Conservation (phyloP, 2,888 invertebrate species). For the Erebia palarica region DNA sequence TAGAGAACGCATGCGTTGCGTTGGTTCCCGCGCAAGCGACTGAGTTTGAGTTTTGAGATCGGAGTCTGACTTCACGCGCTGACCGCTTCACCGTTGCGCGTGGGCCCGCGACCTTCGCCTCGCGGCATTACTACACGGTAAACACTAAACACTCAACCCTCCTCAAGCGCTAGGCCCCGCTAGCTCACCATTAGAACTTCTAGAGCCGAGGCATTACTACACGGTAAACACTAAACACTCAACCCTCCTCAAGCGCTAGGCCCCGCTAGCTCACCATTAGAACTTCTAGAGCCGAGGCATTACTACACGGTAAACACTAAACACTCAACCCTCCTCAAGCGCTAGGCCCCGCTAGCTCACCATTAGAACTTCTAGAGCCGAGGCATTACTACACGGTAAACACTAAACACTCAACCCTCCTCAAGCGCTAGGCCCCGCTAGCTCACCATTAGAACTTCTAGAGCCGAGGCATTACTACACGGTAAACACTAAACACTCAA, state of each 20-base stretch:
- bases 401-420: conserved; percentile 12
- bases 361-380: background rate
- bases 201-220: background rate
- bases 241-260: background rate
- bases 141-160: conserved; percentile 18
- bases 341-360: background rate
- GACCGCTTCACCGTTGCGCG: conserved; percentile 14
- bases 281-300: background rate
- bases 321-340: conserved; percentile 7
- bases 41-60: conserved; percentile 42
- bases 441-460: background rate
- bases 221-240: conserved; percentile 25
- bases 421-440: background rate
- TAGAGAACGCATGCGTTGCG: conserved; percentile 51
- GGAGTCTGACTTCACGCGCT: conserved; percentile 18
- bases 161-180: background rate
- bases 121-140: conserved; percentile 19
- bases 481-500: too few relatives aligned
- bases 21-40: conserved; percentile 60
- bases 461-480: too few relatives aligned
- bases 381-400: conserved; percentile 20
- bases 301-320: conserved; percentile 23
- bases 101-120: conserved; percentile 33
- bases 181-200: background rate
- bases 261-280: background rate